phyloP scores from a whole-genome alignment of 2,113 vertebrate genomes.

The Leucosticte australis region DNA sequence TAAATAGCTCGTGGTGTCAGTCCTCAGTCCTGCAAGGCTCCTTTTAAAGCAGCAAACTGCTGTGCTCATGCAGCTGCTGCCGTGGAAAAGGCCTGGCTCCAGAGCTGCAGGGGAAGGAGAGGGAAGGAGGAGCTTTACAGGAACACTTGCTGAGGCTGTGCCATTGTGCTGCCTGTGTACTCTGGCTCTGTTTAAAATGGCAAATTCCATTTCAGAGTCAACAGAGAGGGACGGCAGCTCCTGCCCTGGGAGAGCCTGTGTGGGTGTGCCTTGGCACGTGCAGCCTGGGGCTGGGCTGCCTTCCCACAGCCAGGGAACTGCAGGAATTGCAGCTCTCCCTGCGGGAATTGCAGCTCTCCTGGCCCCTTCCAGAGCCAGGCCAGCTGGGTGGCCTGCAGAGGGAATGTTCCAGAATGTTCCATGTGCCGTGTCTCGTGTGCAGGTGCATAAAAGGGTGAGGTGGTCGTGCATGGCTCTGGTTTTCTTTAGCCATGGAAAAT shows the following conservation, averaged over 20 bases:
- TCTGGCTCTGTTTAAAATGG: not conserved
- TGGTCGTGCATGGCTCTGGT: not conserved
- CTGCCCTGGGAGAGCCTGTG: not conserved
- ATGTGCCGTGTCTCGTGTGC: rapidly evolving
- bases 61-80: not conserved
- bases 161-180: not conserved
- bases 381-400: rapidly evolving
- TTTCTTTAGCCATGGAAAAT: not conserved
- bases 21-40: not conserved
- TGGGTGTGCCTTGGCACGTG: not conserved
- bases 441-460: not conserved
- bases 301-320: not conserved
- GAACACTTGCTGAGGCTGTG: rapidly evolving
- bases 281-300: not conserved
- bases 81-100: not conserved
- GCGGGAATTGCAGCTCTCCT: not conserved
- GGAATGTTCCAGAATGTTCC: not conserved
- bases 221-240: not conserved
- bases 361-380: not conserved
- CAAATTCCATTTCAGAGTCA: slow-evolving; percentile 10
- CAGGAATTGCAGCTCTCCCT: not conserved
- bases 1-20: not conserved
- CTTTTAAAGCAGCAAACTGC: not conserved
- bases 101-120: not conserved
- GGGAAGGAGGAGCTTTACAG: not conserved